Evolutionary conservation across 2,797 vertebrate species (phyloP), one percentile per base, ranked within the genome.

Genomic region (Lerista edwardsae): DNA sequence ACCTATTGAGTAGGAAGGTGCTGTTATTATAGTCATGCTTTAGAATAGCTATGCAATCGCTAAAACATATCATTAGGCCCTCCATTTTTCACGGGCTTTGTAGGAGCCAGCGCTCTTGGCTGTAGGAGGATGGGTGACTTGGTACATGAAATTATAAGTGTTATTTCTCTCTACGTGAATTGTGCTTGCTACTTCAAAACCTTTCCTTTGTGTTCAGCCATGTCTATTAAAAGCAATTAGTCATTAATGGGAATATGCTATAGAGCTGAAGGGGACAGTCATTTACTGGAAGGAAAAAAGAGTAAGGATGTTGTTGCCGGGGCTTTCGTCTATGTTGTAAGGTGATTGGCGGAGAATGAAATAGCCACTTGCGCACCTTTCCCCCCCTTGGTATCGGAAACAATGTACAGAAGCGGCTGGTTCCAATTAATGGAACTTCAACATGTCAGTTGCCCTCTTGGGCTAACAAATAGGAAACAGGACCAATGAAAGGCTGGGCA

Each of bases 61-160:
- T 83, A 87, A 80, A 92, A 89, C 89, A 88, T 64, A 84, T 86
- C 79, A 86, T 86, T 86, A 86, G 74, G 79, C n/a, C 81, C 82
- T 86, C 84, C 79, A 74, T 89, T 29, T 2, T 67, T 44, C 89
- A 62, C 5, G 61, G 61, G 81, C 77, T 88, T 39, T 80, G 86
- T 77, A 59, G 86, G 27, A 69, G 83, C 59, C 21, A 17, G 82
- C 55, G 88, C 83, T 87, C 57, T 68, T 59, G 84, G 65, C 75
- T 67, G 57, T 73, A 75, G 47, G 0, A 14, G 82, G 79, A 39
- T 84, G 29, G n/a, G 41, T 73, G 34, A 17, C 4, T 92, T 91
- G 76, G 69, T 79, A 59, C 69, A 83, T 61, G 82, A 90, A 91
- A 68, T 36, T 77, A 91, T 41, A 47, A 86, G 41, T 19, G 17